Evolutionary conservation across 2,888 invertebrate genomes (phyloP), one percentile per base, ranked within the genome.

Genomic region (Parnassius orleans): DNA sequence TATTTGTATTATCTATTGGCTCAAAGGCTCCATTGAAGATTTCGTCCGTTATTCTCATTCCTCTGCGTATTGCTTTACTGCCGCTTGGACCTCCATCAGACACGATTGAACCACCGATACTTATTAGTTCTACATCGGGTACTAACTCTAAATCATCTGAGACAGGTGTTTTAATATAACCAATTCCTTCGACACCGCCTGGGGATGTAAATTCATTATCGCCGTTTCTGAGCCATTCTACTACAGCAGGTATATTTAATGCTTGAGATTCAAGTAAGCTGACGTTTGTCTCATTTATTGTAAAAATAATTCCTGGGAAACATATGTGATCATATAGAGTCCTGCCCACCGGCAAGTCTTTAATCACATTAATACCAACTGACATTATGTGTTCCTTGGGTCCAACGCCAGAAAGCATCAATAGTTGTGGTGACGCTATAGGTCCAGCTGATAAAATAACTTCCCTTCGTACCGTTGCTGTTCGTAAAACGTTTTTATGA

Each of bases 381-480:
- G 90, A 83, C 14, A 81, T 75, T 1, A 95, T 80, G 71, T 95
- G 90, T 53, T 93, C 77, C 64, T 74, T 83, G 0, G 93, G 93
- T 2, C 94, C 94, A 12, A 94, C 76, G 0, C 97, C 97, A 9
- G 97, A 97, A 7, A 98, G 82, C 96, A 98, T 96, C 10, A 98
- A 92, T 2, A 98, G 80, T 81, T 98, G 98, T 0, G 98, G 97
- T 0, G 97, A 96, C 73, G 96, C 96, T 67, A 98, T 95, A 1
- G 97, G 93, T 0, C 98, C 98, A 2, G 96, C 97, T 12, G 96
- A 95, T 14, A 98, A 75, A 60, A 98, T 95, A 0, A 98, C 95
- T 86, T 97, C 97, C 78, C 95, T 96, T 2, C 92, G 92, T 0
- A 95, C 96, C 53, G 79, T 84, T 0, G 94, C 93, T 10, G 83